Evolutionary conservation across 2,113 vertebrate species (phyloP).

Genomic region (Eurystomus gularis): DNA sequence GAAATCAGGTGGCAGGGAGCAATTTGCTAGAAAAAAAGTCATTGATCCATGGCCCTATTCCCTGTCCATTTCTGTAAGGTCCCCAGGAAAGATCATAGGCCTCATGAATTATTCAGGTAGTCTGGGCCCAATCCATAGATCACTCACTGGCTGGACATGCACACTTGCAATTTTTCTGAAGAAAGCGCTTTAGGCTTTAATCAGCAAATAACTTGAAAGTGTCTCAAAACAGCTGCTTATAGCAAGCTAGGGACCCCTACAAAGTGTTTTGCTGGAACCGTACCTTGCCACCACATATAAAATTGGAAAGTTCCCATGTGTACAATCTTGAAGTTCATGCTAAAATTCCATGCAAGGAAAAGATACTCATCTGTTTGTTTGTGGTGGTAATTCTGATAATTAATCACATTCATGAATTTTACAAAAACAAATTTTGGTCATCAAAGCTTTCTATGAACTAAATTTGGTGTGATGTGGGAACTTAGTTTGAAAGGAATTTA

Average conservation of each 20-base stretch:
- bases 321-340: not conserved
- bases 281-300: not conserved
- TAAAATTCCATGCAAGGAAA: constrained; percentile 2
- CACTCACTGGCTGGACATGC: not conserved
- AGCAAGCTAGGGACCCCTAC: not conserved
- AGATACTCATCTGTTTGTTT: constrained; percentile 40
- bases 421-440: constrained; percentile 60
- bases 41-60: constrained; percentile 8
- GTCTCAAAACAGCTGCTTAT: constrained; percentile 24
- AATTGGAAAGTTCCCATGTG: not conserved
- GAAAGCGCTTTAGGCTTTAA: not conserved
- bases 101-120: constrained; percentile 50
- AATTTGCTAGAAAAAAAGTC: not conserved
- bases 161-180: constrained; percentile 19
- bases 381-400: constrained; percentile 22
- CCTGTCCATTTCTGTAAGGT: constrained; percentile 6
- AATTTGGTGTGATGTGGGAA: constrained; percentile 4
- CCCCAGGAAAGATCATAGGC: not conserved
- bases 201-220: constrained; percentile 16
- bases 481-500: constrained; percentile 41
- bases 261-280: not conserved
- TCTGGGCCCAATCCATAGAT: not conserved
- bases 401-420: constrained; percentile 58
- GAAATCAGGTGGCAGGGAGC: not conserved
- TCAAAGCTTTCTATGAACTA: constrained; percentile 51